Evolutionary conservation across 2,888 invertebrate species (phyloP).

Genomic region (Aleiodes alternator): DNA sequence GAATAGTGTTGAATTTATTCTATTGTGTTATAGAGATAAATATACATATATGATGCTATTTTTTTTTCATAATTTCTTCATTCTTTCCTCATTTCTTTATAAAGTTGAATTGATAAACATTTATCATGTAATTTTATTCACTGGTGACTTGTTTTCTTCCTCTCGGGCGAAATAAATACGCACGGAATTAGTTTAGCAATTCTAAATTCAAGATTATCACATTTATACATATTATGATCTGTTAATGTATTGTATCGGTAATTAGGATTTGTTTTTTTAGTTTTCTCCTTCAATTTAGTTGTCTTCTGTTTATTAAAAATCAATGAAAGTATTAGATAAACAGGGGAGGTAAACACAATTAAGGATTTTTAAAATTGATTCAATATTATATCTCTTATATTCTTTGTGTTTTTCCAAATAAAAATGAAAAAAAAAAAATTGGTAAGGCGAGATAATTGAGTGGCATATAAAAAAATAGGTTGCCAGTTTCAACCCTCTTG

Average conservation of each 20-base stretch:
- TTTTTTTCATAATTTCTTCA: neutral
- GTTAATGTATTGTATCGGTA: conserved; percentile 21
- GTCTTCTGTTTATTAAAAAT: neutral
- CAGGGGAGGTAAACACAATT: conserved; percentile 13
- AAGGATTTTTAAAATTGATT: conserved; percentile 26
- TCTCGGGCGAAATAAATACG: conserved; percentile 18
- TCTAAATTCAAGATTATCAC: conserved; percentile 41
- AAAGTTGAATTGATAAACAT: conserved; percentile 37
- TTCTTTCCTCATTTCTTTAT: conserved; percentile 31
- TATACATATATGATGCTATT: conserved; percentile 56
- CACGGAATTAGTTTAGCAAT: conserved; percentile 9
- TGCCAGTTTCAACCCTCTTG: conserved; percentile 89
- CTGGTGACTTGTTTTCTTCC: conserved; percentile 30
- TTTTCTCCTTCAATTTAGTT: neutral
- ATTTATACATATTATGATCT: conserved; percentile 48
- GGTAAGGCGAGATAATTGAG: conserved; percentile 30
- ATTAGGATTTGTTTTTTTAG: conserved; percentile 13
- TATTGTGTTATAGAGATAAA: conserved; percentile 54
- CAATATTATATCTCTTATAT: conserved; percentile 30
- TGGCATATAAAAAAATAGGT: conserved; percentile 26
- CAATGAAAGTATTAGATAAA: conserved; percentile 1
- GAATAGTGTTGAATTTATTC: conserved; percentile 55
- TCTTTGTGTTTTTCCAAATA: conserved; percentile 38
- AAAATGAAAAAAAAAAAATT: conserved; percentile 53
- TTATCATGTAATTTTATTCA: conserved; percentile 36